phyloP scores from a whole-genome alignment of 1,140 invertebrate species.

The Leguminivora glycinivorella region DNA sequence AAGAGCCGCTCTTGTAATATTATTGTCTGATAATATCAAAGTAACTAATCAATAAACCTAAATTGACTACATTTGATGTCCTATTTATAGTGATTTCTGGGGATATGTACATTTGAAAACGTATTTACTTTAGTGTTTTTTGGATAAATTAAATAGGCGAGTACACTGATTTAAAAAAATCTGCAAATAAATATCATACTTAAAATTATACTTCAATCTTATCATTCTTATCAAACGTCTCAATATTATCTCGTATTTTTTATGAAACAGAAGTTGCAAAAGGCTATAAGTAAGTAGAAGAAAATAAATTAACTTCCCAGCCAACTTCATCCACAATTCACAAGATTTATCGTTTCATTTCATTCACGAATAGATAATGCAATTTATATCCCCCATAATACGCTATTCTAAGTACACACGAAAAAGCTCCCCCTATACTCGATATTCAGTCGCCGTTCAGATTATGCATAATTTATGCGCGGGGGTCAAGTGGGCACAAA shows the following conservation, averaged over 20 bases:
- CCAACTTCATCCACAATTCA: neutral
- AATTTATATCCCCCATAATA: slow-evolving; percentile 41
- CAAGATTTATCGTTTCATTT: neutral
- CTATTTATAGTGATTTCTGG: too few species aligned
- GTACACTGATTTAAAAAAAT: neutral
- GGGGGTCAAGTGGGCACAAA: slow-evolving; percentile 66
- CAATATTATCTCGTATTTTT: too few species aligned
- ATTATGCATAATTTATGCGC: slow-evolving; percentile 76
- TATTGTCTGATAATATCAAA: too few species aligned
- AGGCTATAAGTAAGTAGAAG: neutral
- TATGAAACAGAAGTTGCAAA: neutral
- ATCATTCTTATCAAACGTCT: too few species aligned
- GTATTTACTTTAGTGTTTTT: too few species aligned
- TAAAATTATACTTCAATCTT: too few species aligned
- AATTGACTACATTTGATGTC: too few species aligned
- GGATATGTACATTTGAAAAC: too few species aligned
- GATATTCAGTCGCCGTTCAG: slow-evolving; percentile 41
- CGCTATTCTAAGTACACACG: slow-evolving; percentile 33
- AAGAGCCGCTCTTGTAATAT: too few species aligned
- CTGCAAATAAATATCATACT: too few species aligned
- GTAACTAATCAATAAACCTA: too few species aligned
- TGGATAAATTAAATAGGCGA: too few species aligned
- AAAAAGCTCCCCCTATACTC: slow-evolving; percentile 36
- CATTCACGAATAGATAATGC: slow-evolving; percentile 4
- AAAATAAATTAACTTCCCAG: neutral